Evolutionary conservation across 2,797 vertebrate genomes (phyloP), one percentile per base, ranked within the genome.

Genomic region (Cetoscarus ocellatus): DNA sequence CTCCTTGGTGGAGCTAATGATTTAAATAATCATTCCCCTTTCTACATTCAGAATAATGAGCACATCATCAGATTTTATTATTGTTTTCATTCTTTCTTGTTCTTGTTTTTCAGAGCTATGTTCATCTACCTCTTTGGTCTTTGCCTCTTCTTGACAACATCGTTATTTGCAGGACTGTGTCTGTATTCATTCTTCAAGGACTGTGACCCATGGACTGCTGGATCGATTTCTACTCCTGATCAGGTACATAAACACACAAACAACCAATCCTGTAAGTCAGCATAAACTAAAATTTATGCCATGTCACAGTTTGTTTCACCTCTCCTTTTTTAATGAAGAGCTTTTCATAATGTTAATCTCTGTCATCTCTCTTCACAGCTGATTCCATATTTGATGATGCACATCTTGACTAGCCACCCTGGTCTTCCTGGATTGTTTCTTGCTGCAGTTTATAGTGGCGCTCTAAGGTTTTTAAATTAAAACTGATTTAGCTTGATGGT

Each of bases 321-420:
- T 19, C 15, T 15, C 27, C 3, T 40, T 17, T 8, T 47, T 14
- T 17, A n/a, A 6, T 36, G 7, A 10, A n/a, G 15, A n/a, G 10
- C 10, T 14, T 10, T 8, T 19, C 15, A 8, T 49, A 14, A 44
- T 40, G 8, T 38, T 19, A 8, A 19, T 13, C 38, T 10, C 0
- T 43, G 4, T 43, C 53, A 18, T 15, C 19, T 34, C 56, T 7
- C 18, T 81, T 34, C 56, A 12, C 35, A 94, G 98, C 88, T 99
- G 45, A 95, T 99, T 95, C 97, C 97, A 35, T 98, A 96, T 79
- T 80, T 99, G 77, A 96, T 96, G 44, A 82, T 98, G 92, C 95
- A 98, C 78, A 96, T 97, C 86, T 85, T 98, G 36, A 80, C 8
- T 1, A 87, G 93, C 65, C 96, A 90, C 52, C 97, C 96, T 0